These are phyloP conservation scores for Pedionomus torquatus DNA, from an alignment of 2,113 vertebrate genomes.

Conservation along the genomic window DNA sequence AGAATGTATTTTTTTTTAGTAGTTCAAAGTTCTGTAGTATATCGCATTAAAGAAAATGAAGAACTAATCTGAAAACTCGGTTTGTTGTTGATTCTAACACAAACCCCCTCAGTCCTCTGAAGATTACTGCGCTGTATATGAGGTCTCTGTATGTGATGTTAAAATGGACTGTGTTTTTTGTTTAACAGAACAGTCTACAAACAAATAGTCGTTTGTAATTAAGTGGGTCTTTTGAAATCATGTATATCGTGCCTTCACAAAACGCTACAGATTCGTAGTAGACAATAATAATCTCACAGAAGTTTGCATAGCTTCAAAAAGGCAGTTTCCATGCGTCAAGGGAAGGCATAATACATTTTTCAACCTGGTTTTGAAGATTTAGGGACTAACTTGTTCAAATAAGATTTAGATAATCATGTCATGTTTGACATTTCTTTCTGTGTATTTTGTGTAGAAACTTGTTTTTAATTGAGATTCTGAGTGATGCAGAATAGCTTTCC, in stretches of 20 bases:
- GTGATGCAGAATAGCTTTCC: not conserved
- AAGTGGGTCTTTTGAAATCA: not conserved
- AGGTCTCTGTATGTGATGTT: rapidly evolving
- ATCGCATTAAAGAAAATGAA: not conserved
- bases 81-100: not conserved
- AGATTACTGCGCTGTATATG: rapidly evolving
- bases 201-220: not conserved
- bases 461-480: not conserved
- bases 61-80: not conserved
- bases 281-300: not conserved
- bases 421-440: not conserved
- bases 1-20: not conserved
- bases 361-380: not conserved
- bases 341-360: not conserved
- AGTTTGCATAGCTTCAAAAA: not conserved
- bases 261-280: not conserved
- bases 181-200: not conserved
- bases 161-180: not conserved
- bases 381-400: not conserved
- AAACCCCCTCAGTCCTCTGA: not conserved
- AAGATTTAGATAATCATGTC: not conserved
- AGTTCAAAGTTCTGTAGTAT: not conserved
- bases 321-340: not conserved
- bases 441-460: not conserved
- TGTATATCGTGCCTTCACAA: not conserved